Base-by-base conservation (phyloP, 1,140 invertebrate genomes). In the Acromyrmex heyeri region DNA sequence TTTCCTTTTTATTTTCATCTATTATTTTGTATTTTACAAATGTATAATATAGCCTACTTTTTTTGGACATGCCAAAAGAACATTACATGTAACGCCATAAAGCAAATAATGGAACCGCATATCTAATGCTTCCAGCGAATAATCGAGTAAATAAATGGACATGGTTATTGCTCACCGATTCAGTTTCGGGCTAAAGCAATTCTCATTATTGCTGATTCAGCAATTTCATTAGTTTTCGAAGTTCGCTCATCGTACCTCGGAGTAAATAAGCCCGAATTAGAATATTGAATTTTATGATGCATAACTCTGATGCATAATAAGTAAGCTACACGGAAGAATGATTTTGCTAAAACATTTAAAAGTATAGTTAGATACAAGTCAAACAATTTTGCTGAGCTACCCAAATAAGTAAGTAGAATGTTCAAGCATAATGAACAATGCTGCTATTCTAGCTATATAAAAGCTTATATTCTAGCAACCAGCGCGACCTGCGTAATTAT, bases 191-290 rank as follows among this genome's bases (percentile, higher is more conserved):
- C 55, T 18, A 82, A 73, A 73, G 79, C 79, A 59, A 38, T 48
- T 73, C 79, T 75, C 79, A 83, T 83, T 83, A 83, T 48, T 73
- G 38, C 38, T 73, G 79, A 53, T 75, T 73, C 79, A 75, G 69
- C 55, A 75, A 83, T 83, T 83, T 83, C 79, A 75, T 83, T 83
- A 83, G 34, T 83, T 83, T 83, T 75, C 69, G 55, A 62, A 86
- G 50, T 38, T 67, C 75, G 75, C 62, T 27, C 75, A 44, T 53
- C 83, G 62, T 65, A 34, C 48, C 38, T 69, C 44, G 27, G 18
- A 86, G 50, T 81, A 79, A 44, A 69, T 67, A 81, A 86, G 48
- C 64, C 27, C 50, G 14, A 81, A 67, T 67, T 53, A 48, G 21
- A 75, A 61, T 61, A 75, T 30, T 38, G 69, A 61, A 14, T 50